Base-by-base conservation (phyloP, 1,140 invertebrate species). In the Trichonephila inaurata region DNA sequence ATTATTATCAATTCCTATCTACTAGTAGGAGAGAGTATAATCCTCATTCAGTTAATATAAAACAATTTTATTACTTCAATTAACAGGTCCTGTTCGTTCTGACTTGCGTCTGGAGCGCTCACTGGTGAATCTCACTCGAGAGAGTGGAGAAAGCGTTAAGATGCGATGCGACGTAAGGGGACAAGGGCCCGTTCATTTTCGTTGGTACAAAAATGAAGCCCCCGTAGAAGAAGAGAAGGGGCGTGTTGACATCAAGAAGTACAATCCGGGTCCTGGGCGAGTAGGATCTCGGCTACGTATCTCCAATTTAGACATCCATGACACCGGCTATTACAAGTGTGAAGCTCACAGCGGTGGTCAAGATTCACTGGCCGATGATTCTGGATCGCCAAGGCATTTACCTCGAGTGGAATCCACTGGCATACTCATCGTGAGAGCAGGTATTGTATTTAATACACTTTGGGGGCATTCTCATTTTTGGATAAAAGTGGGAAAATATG, bases 291-390 rank as follows among this genome's bases (percentile, higher is more conserved):
- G 96, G 28, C 95, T 98, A n/a, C 96, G 96, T 72, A 97, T 98
- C 94, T 95, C 95, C 61, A 96, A 97, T 87, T 95, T 97, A 60
- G 97, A 97, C 92, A 96, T 96, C 19, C 96, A 97, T 90, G 97
- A 98, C 95, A 96, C 96, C 66, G 97, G 97, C n/a, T 97, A 96
- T 95, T 97, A 98, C 95, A 96, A 96, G 18, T 98, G 97, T 95
- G 96, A 97, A 92, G 97, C 96, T 3, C 95, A 95, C 69, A 97
- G 97, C 94, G 96, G 96, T 10, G 91, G 24, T 0, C 44, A 83
- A 16, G 77, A 40, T 8, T 64, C 82, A 0, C 5, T 66, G 19
- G 62, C 51, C 3, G 95, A 96, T 33, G 85, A 62, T 14, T 66
- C 51, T 10, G 85, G 82, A 2, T 66, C 51, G 0, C 66, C 72